These are phyloP conservation scores for Oncorhynchus clarkii DNA, from an alignment of 2,113 vertebrate species.

Conservation along the genomic window DNA sequence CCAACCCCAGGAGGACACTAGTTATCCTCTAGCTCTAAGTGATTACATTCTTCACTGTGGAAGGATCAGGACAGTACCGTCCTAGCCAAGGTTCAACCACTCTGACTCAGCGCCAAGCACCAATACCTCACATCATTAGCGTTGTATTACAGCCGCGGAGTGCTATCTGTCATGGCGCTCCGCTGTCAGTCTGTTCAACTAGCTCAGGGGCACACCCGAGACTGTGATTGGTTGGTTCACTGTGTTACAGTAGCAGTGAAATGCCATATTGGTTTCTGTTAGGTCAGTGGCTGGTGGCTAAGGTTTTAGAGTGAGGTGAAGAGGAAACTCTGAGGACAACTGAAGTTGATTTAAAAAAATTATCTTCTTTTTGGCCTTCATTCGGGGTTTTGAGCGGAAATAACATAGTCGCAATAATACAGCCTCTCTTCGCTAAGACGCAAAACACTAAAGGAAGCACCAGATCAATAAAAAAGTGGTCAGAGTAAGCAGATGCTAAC, in stretches of 20 bases:
- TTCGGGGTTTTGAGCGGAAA: too few relatives aligned
- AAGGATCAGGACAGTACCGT: constrained; percentile 3
- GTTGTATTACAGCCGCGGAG: constrained; percentile 29
- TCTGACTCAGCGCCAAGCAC: constrained; percentile 49
- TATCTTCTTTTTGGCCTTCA: too few relatives aligned
- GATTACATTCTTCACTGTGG: constrained; percentile 48
- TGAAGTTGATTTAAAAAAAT: too few relatives aligned
- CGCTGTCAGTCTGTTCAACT: constrained; percentile 48
- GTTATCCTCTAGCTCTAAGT: constrained; percentile 44
- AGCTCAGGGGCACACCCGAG: constrained; percentile 6
- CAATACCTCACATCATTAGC: constrained; percentile 62
- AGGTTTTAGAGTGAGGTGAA: too few relatives aligned
- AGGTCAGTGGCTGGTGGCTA: too few relatives aligned
- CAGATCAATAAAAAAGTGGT: too few relatives aligned
- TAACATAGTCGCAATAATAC: too few relatives aligned
- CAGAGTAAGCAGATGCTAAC: too few relatives aligned
- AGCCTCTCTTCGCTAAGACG: too few relatives aligned
- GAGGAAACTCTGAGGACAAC: too few relatives aligned
- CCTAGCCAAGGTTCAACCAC: constrained; percentile 35
- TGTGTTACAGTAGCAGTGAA: not conserved
- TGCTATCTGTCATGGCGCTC: constrained; percentile 45
- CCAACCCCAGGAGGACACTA: not conserved
- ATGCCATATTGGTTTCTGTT: too few relatives aligned
- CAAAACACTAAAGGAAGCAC: too few relatives aligned
- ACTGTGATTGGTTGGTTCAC: not conserved